These are phyloP conservation scores for Elysia chlorotica DNA, from an alignment of 1,140 invertebrate species.

Conservation along the genomic window DNA sequence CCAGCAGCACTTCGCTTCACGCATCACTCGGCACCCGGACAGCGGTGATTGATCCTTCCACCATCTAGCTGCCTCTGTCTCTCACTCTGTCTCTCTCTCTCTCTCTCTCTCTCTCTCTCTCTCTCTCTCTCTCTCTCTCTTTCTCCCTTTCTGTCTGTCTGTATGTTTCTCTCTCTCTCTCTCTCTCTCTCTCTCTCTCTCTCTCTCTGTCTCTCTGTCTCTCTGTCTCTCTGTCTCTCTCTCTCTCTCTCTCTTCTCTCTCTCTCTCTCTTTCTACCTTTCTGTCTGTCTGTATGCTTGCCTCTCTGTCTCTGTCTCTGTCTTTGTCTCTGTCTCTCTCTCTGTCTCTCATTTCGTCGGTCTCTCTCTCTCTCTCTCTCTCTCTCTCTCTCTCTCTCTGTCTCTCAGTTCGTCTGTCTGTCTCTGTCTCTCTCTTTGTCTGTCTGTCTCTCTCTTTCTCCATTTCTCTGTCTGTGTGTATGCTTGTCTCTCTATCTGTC, in stretches of 20 bases:
- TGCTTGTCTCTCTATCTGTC: too few species aligned
- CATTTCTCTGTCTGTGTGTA: too few species aligned
- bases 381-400: conserved; percentile 16
- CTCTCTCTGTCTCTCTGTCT: not conserved
- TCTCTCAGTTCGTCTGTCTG: not conserved
- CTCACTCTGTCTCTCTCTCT: not conserved
- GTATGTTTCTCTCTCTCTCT: not conserved
- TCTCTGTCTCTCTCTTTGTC: not conserved
- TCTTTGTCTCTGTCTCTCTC: not conserved
- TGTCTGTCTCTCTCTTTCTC: not conserved
- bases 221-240: conserved; percentile 4
- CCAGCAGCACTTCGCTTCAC: too few species aligned
- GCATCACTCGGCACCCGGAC: too few species aligned
- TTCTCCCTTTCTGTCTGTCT: not conserved
- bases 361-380: not conserved
- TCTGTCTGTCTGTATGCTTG: not conserved
- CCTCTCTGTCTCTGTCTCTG: not conserved
- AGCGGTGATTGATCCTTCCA: not conserved
- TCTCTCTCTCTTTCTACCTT: not conserved
- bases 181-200: not conserved
- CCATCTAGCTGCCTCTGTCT: not conserved
- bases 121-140: not conserved
- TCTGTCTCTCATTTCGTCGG: not conserved
- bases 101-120: not conserved
- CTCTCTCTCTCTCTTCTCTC: not conserved